Evolutionary conservation across 2,113 vertebrate genomes (phyloP).

Genomic region (human): DNA sequence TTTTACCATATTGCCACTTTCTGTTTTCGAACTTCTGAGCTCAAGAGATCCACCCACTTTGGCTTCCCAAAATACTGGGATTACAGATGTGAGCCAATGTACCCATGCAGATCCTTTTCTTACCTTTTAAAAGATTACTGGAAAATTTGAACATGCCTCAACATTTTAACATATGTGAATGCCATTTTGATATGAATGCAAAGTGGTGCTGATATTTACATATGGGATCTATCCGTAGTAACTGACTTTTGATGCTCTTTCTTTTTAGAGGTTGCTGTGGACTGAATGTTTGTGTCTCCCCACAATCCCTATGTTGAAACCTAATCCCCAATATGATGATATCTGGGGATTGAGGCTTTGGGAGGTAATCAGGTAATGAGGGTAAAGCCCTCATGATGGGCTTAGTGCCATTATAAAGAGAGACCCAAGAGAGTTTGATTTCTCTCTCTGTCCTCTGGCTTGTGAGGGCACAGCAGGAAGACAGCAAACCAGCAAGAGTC

Average conservation of each 20-base stretch:
- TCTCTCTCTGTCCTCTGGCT: background rate
- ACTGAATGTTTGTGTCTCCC: background rate
- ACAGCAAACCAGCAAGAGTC: background rate
- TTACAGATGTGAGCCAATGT: too few species aligned
- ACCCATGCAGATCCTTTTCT: background rate
- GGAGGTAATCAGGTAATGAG: background rate
- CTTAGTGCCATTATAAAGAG: background rate
- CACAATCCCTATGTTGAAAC: background rate
- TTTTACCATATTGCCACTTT: too few species aligned
- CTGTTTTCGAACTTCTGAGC: too few species aligned
- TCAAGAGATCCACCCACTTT: too few species aligned
- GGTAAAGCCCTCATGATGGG: background rate
- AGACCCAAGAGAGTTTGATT: background rate
- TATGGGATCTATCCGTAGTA: background rate
- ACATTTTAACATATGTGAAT: background rate
- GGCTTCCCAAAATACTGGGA: too few species aligned
- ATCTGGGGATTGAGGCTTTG: background rate
- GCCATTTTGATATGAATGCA: background rate
- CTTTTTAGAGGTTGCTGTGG: background rate
- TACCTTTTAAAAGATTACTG: background rate
- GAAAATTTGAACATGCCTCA: background rate
- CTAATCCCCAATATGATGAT: background rate
- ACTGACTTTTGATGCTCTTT: slow-evolving; percentile 18
- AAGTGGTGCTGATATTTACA: background rate
- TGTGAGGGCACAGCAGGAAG: background rate